These are phyloP conservation scores for Megatriorchis doriae DNA, from an alignment of 2,113 vertebrate genomes.

Conservation along the genomic window DNA sequence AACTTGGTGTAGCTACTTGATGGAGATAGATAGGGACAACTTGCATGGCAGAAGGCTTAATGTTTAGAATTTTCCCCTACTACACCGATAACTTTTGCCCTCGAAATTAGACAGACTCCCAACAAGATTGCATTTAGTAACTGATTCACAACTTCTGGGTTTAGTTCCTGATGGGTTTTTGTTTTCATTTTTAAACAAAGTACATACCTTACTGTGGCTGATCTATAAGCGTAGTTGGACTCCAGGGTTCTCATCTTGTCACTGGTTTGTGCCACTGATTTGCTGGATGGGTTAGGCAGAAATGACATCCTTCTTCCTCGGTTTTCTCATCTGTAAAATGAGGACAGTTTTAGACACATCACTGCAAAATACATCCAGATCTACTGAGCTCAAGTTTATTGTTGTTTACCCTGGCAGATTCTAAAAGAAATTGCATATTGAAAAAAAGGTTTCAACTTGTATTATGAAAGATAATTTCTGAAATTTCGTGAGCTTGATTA, in stretches of 20 bases:
- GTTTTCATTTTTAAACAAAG: neutral
- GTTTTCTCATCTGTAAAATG: neutral
- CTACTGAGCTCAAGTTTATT: neutral
- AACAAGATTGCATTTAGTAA: neutral
- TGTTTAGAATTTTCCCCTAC: neutral
- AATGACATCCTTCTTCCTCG: neutral
- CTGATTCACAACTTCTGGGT: neutral
- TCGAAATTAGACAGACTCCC: neutral
- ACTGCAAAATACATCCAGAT: neutral
- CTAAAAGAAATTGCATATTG: neutral
- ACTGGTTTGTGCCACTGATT: neutral
- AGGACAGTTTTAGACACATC: neutral
- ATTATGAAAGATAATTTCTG: neutral
- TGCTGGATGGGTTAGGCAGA: neutral
- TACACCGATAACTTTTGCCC: neutral
- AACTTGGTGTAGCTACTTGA: neutral
- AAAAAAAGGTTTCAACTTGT: neutral
- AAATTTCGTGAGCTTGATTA: neutral
- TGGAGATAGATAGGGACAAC: fast-evolving
- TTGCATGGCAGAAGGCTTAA: neutral
- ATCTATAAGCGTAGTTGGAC: fast-evolving
- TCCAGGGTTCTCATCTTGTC: neutral
- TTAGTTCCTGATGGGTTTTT: neutral
- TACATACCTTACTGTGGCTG: neutral
- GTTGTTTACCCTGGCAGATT: neutral